A percentile compares a stretch with the other conserved stretches of the same genome.
These are phyloP conservation scores for Patella caerulea DNA, from an alignment of 2,888 invertebrate species.

Conservation along the genomic window DNA sequence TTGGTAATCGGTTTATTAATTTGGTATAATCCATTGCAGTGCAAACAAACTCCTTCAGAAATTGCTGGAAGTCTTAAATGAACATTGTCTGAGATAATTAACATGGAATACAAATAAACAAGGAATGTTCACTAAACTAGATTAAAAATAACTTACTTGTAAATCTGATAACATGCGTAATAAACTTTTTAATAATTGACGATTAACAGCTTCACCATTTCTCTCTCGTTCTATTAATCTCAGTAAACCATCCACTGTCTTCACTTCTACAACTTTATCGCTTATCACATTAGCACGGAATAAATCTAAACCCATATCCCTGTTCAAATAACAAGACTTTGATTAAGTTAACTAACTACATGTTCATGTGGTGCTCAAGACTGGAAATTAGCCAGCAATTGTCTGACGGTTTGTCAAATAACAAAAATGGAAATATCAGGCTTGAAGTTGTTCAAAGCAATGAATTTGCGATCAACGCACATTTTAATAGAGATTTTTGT, in stretches of 20 bases:
- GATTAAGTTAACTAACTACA: neutral
- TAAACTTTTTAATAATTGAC: slow-evolving; percentile 92
- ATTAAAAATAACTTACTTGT: slow-evolving; percentile 74
- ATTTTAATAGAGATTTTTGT: too few species aligned
- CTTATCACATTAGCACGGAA: slow-evolving; percentile 92
- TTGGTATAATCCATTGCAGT: too few species aligned
- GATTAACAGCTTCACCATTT: slow-evolving; percentile 86
- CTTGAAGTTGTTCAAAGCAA: too few species aligned
- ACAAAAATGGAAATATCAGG: too few species aligned
- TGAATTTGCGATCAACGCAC: too few species aligned
- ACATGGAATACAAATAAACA: too few species aligned
- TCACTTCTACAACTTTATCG: slow-evolving; percentile 88
- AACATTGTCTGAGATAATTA: too few species aligned
- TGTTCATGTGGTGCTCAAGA: too few species aligned
- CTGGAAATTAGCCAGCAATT: neutral
- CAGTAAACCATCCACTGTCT: slow-evolving; percentile 93
- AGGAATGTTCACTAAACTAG: too few species aligned
- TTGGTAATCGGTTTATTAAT: too few species aligned
- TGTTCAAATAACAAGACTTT: slow-evolving; percentile 65
- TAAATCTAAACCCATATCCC: slow-evolving; percentile 97
- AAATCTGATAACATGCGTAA: slow-evolving; percentile 96
- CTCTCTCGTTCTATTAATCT: slow-evolving; percentile 94
- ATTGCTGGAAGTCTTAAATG: too few species aligned
- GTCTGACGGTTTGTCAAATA: neutral
- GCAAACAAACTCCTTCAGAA: too few species aligned